A percentile compares a stretch with the other conserved stretches of the same genome.
Conservation (phyloP, 2,888 invertebrate species). For the Plutella xylostella region DNA sequence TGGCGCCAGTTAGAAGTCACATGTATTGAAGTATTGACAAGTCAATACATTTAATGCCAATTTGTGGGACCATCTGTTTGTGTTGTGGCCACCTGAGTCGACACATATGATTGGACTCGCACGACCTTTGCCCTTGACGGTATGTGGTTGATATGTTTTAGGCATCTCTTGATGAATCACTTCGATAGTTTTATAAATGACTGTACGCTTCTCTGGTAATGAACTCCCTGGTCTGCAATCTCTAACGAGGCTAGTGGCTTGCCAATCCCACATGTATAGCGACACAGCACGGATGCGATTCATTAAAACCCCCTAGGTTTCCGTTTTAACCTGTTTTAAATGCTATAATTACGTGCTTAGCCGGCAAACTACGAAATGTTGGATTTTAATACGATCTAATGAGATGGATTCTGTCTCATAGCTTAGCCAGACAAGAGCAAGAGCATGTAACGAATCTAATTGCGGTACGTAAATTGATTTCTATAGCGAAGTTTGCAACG, state of each 20-base stretch:
- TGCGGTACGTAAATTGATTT: background rate
- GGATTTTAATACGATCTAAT: slow-evolving; percentile 3
- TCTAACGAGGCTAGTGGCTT: slow-evolving; percentile 22
- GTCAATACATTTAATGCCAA: too few relatives aligned
- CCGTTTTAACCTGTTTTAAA: slow-evolving; percentile 54
- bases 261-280: slow-evolving; percentile 24
- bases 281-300: slow-evolving; percentile 52
- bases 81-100: background rate
- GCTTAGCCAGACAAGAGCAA: background rate
- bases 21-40: too few relatives aligned
- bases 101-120: background rate
- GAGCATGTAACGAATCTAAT: background rate
- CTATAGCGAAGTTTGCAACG: background rate
- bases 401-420: background rate
- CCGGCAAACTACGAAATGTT: slow-evolving; percentile 17
- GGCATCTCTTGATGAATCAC: background rate
- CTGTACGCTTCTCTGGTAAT: background rate
- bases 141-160: background rate
- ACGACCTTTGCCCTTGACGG: background rate
- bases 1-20: too few relatives aligned
- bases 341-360: slow-evolving; percentile 23
- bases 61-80: background rate
- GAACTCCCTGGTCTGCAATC: background rate
- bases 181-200: background rate
- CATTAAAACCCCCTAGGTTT: slow-evolving; percentile 54